phyloP scores from a whole-genome alignment of 2,113 vertebrate species.

The Pomatorhinus ruficollis region DNA sequence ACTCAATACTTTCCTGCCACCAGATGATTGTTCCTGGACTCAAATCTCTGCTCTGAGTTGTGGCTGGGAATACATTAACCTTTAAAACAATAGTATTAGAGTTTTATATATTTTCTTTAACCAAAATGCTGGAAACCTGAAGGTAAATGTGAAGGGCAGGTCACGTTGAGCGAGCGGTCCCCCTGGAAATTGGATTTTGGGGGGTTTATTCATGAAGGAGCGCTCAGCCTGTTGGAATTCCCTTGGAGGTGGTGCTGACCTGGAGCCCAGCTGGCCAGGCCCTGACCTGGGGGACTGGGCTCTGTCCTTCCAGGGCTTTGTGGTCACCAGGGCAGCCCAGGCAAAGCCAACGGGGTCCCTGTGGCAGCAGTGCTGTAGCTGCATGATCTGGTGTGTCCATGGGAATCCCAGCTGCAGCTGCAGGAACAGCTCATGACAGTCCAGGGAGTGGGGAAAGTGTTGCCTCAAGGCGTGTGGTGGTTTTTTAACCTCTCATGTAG shows the following conservation, averaged over 20 bases:
- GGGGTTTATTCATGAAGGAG: not conserved
- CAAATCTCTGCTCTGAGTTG: not conserved
- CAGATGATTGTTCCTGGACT: conserved; percentile 7
- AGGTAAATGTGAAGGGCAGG: not conserved
- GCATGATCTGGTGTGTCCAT: rapidly evolving
- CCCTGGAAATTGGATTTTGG: not conserved
- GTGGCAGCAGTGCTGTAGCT: not conserved
- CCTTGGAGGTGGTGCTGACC: not conserved
- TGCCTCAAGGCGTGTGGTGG: not conserved
- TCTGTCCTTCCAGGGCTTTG: not conserved
- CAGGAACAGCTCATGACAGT: rapidly evolving
- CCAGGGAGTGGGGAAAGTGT: not conserved
- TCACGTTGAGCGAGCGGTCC: not conserved
- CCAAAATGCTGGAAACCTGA: not conserved
- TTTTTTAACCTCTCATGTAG: not conserved
- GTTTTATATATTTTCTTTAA: conserved; percentile 26
- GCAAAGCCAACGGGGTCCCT: rapidly evolving
- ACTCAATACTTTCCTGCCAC: not conserved
- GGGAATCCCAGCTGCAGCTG: not conserved
- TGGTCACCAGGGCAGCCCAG: too few relatives aligned
- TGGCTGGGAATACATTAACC: conserved; percentile 64
- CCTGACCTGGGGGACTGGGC: not conserved
- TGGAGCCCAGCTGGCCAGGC: not conserved
- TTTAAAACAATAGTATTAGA: conserved; percentile 57
- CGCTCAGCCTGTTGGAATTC: not conserved